Evolutionary conservation across 2,113 vertebrate genomes (phyloP).

Genomic region (Saiga tatarica): DNA sequence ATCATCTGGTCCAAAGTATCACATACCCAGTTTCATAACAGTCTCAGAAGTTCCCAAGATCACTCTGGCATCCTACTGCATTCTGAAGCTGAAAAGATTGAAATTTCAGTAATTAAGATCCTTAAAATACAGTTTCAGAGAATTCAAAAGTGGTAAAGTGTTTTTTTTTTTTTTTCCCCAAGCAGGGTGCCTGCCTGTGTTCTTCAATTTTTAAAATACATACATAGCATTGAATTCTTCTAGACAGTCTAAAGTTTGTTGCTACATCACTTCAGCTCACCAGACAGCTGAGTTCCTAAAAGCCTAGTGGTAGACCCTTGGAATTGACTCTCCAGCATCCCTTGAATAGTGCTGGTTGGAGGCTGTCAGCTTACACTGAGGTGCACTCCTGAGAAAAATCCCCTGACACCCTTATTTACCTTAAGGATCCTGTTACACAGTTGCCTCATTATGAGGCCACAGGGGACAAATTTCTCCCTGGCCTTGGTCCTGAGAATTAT

Average conservation of each 20-base stretch:
- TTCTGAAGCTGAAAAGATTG: not conserved
- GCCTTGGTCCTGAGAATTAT: not conserved
- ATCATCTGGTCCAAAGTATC: not conserved
- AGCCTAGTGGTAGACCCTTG: not conserved
- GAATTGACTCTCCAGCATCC: not conserved
- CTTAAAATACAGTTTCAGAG: not conserved
- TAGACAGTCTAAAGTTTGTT: not conserved
- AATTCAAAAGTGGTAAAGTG: not conserved
- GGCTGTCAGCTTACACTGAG: not conserved
- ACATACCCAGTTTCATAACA: not conserved
- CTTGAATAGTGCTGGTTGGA: not conserved
- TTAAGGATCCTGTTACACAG: not conserved
- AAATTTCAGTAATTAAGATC: slow-evolving; percentile 12
- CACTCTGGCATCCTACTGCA: not conserved
- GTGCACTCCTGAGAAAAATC: not conserved
- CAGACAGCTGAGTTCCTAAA: not conserved
- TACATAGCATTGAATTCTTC: not conserved
- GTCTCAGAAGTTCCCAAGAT: not conserved
- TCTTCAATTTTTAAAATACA: not conserved
- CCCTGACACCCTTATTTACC: not conserved
- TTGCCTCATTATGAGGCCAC: not conserved
- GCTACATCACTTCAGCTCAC: not conserved
- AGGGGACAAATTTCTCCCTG: not conserved
- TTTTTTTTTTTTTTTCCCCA: not conserved
- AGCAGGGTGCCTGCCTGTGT: not conserved